phyloP scores from a whole-genome alignment of 2,888 invertebrate species.

The Oligia fasciuncula region DNA sequence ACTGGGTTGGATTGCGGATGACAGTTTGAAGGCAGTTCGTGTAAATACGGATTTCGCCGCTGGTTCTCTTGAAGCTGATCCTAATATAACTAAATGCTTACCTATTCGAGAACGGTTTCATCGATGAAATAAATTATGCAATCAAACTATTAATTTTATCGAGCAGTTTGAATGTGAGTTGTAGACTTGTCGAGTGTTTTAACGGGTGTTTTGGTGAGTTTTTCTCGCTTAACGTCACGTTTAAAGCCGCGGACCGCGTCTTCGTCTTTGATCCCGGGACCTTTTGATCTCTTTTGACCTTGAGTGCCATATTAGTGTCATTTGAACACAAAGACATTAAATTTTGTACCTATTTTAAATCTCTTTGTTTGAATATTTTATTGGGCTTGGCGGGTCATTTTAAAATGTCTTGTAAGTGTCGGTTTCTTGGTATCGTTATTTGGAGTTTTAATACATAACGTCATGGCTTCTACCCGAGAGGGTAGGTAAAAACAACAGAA shows the following conservation, averaged over 20 bases:
- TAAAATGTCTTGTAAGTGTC: not conserved
- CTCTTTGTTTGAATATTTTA: not conserved
- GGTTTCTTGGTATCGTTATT: not conserved
- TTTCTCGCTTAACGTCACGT: not conserved
- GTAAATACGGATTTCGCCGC: conserved; percentile 7
- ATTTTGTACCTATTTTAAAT: no score
- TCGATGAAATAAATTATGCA: conserved; percentile 12
- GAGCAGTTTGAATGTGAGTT: not conserved
- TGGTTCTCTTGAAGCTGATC: not conserved
- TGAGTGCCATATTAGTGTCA: not conserved
- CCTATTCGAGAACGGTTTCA: not conserved
- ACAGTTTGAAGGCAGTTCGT: conserved; percentile 9
- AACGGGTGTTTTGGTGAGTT: conserved; percentile 7
- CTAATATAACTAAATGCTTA: not conserved
- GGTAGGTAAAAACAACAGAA: no score
- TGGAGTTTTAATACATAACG: not conserved
- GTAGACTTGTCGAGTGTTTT: conserved; percentile 10
- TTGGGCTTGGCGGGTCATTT: not conserved
- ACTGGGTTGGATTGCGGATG: conserved; percentile 15
- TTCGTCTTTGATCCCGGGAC: not conserved
- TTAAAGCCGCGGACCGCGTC: not conserved
- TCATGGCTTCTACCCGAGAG: not conserved
- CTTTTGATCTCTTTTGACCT: conserved; percentile 7
- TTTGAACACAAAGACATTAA: not conserved
- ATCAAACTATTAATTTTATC: not conserved